Evolutionary conservation across 2,888 invertebrate genomes (phyloP), one percentile per base, ranked within the genome.

Genomic region (Drosophila nigritarsus): DNA sequence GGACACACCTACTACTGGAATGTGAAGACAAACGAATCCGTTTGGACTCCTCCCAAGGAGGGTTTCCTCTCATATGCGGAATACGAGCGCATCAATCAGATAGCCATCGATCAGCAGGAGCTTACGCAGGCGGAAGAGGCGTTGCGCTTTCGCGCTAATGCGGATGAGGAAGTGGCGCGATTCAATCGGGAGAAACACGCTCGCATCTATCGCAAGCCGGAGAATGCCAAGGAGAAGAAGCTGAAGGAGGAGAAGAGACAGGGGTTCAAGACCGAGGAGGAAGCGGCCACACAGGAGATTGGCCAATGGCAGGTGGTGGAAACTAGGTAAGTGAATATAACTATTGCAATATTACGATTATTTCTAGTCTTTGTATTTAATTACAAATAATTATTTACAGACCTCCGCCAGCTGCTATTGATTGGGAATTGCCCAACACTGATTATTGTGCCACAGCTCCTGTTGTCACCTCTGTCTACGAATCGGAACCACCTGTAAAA

Each of bases 1-100:
- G 97, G 97, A 0, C 94, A 95, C 82, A 95, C 95, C 1, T 98
- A 98, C 91, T 98, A 96, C 89, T 98, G 97, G 97, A 97, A 98
- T 92, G 95, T 95, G 2, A 94, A 96, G 78, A 97, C 97, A 40
- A 96, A 96, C 94, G 97, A 96, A 93, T 95, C 97, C 0, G 94
- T 95, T 3, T 97, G 97, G 97, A 95, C 96, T 75, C 93, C 95
- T 11, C 97, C 98, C 0, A 93, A 93, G 58, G 91, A 96, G 96
- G 96, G 96, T 15, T 97, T 94, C 90, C 91, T 96, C 64, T 95
- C 95, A 27, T 90, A 96, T 61, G 94, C 93, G 51, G 95, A 96
- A 83, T 96, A 96, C 92, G 94, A 95, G 80, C 93, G 94, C 59
- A 92, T 94, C 34, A 94, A 94, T 87, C 89, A 95, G 87, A 80